These are phyloP conservation scores for Euproctis similis DNA, from an alignment of 2,888 invertebrate genomes.

Conservation along the genomic window DNA sequence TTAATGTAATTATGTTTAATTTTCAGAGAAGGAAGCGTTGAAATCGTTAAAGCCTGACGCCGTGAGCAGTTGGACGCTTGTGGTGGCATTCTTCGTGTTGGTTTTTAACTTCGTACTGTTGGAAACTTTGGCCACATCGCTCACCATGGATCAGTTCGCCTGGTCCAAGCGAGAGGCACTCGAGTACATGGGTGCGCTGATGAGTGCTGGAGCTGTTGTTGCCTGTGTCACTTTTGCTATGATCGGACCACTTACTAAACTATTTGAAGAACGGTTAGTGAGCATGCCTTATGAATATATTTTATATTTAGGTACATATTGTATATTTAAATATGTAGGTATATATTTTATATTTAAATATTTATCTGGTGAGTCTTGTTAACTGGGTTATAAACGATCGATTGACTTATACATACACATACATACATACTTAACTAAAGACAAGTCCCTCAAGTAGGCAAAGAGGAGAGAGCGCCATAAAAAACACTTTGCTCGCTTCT, in stretches of 20 bases:
- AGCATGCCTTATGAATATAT: too few species aligned
- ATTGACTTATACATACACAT: too few species aligned
- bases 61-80: constrained; percentile 84
- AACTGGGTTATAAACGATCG: too few species aligned
- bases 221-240: constrained; percentile 83
- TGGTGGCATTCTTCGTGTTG: constrained; percentile 87
- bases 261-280: constrained; percentile 81
- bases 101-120: constrained; percentile 91
- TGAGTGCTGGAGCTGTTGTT: constrained; percentile 87
- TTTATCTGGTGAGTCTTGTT: too few species aligned
- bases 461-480: too few species aligned
- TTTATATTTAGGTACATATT: too few species aligned
- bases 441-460: too few species aligned
- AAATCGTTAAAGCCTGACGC: constrained; percentile 81
- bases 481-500: too few species aligned
- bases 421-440: too few species aligned
- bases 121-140: constrained; percentile 88
- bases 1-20: too few species aligned
- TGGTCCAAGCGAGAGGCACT: constrained; percentile 87
- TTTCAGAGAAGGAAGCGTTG: constrained; percentile 83
- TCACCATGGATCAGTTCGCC: constrained; percentile 93
- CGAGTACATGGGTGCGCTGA: constrained; percentile 87
- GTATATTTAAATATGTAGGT: too few species aligned
- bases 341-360: too few species aligned
- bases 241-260: constrained; percentile 82